Percentiles rank a stretch among this genome's conserved stretches.
Evolutionary conservation across 2,113 vertebrate genomes (phyloP).

Genomic region (Catagonus wagneri): DNA sequence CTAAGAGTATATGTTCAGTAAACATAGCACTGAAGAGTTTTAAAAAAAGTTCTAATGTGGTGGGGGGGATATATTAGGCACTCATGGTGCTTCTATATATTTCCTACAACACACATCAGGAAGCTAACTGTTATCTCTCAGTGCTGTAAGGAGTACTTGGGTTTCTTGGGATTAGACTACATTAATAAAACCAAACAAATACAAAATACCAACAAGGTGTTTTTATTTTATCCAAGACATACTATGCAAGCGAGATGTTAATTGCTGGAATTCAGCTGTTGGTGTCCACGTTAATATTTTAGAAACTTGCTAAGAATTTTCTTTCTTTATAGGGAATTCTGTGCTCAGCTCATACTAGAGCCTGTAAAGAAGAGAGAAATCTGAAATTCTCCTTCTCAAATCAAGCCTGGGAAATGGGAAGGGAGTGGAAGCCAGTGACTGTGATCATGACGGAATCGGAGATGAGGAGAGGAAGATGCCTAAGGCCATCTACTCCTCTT

Average conservation of each 20-base stretch:
- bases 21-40: neutral
- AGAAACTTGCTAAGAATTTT: neutral
- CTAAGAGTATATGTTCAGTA: constrained; percentile 30
- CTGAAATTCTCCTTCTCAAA: neutral
- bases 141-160: neutral
- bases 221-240: neutral
- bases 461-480: neutral
- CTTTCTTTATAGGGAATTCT: neutral
- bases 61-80: neutral
- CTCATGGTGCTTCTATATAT: neutral
- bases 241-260: neutral
- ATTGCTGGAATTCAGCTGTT: neutral
- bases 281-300: neutral
- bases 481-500: neutral
- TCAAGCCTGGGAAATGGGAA: neutral
- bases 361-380: neutral
- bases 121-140: neutral
- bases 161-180: neutral
- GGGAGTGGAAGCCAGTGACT: neutral
- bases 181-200: neutral
- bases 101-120: neutral
- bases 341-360: neutral
- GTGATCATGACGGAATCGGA: neutral
- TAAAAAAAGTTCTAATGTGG: neutral
- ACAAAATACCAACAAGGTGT: neutral